Conservation (phyloP, 2,888 invertebrate genomes). For the Bembecia ichneumoniformis region DNA sequence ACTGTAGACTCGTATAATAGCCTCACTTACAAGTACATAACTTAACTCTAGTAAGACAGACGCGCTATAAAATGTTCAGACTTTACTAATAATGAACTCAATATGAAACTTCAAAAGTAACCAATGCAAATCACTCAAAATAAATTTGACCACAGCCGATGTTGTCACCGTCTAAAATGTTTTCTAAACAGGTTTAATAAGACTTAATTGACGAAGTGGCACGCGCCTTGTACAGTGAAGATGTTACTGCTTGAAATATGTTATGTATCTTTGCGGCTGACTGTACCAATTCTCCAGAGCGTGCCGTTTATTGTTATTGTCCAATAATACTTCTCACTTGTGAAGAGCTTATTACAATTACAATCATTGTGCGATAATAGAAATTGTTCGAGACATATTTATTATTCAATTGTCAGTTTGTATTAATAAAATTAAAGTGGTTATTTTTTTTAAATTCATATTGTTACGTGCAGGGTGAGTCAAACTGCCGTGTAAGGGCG, state of each 20-base stretch:
- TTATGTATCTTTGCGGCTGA: neutral
- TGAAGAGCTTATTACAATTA: neutral
- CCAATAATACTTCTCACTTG: neutral
- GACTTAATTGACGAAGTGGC: conserved; percentile 28
- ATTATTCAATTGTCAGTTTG: neutral
- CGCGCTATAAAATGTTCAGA: neutral
- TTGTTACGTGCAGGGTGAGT: too few species aligned
- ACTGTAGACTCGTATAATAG: too few species aligned
- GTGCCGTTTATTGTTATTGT: neutral
- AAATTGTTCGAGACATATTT: conserved; percentile 2
- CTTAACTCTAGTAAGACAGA: too few species aligned
- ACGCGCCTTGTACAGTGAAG: conserved; percentile 2
- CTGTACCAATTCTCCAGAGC: neutral
- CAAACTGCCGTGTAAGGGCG: too few species aligned
- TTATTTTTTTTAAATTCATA: too few species aligned
- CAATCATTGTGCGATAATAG: conserved; percentile 3
- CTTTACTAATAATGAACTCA: too few species aligned
- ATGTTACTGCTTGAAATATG: neutral
- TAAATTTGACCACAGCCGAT: neutral
- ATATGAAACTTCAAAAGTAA: neutral
- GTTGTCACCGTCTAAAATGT: neutral
- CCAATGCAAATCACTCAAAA: neutral
- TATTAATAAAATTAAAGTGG: too few species aligned
- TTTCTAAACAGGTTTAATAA: conserved; percentile 17
- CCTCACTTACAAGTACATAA: too few species aligned